Percentiles rank a stretch among this genome's conserved stretches.
phyloP scores from a whole-genome alignment of 2,113 vertebrate species.

The Dasyprocta punctata region DNA sequence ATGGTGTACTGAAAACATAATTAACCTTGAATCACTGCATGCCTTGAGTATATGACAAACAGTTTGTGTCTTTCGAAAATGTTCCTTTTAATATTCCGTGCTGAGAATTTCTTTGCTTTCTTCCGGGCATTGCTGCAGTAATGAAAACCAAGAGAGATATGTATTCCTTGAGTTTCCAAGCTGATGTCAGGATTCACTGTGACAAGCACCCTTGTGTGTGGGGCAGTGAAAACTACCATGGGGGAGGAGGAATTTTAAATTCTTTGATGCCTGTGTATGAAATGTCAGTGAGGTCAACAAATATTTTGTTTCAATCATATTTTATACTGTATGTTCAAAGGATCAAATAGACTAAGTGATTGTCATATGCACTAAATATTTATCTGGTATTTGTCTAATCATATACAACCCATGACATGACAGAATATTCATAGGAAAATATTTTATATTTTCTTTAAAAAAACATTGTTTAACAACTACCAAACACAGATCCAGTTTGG shows the following conservation, averaged over 20 bases:
- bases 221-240: neutral
- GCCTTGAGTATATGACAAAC: slow-evolving; percentile 48
- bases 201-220: neutral
- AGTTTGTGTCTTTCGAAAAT: slow-evolving; percentile 56
- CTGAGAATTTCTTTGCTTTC: neutral
- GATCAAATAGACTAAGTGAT: neutral
- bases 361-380: neutral
- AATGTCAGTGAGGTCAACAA: neutral
- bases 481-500: neutral
- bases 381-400: neutral
- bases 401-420: neutral
- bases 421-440: neutral
- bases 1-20: slow-evolving; percentile 67
- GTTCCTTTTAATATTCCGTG: slow-evolving; percentile 21
- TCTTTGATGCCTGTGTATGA: neutral
- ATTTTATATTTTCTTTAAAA: neutral
- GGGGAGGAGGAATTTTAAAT: neutral
- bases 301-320: neutral
- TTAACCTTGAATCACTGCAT: slow-evolving; percentile 54
- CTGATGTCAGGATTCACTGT: neutral
- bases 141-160: neutral
- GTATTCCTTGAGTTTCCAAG: neutral
- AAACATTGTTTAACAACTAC: neutral
- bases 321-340: neutral
- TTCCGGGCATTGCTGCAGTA: neutral